Evolutionary conservation across 1,140 invertebrate species (phyloP), one percentile per base, ranked within the genome.

Genomic region (Mamestra configurata): DNA sequence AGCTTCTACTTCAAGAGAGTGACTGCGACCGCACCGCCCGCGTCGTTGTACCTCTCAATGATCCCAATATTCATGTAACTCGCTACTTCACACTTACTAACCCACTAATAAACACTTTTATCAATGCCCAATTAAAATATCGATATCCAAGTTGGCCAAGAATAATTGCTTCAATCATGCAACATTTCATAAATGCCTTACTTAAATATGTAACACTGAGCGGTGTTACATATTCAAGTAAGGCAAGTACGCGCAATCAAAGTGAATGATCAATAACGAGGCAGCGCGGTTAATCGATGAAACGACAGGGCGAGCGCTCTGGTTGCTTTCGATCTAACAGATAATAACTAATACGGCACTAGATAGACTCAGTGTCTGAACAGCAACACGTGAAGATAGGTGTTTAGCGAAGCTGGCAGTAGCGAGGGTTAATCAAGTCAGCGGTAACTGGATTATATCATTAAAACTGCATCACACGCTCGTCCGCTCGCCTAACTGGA

Each of bases 361-460:
- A 82, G 86, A 79, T 80, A 70, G 70, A 78, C 31, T 78, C 72
- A 64, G 70, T 77, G 81, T 66, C 85, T 83, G 82, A 83, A 82
- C 79, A 77, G 73, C 73, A 66, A 77, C 82, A 83, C 83, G 80
- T 83, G 84, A 90, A 88, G 86, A 91, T 90, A 88, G 88, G 88
- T 89, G 87, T 87, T 84, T 88, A 88, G 64, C 79, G 77, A 55
- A 37, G 81, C 73, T 64, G 79, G 66, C 84, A 82, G 88, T 87
- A 90, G 89, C 86, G 7, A 80, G 78, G 88, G 86, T 88, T 93
- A 93, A 94, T 92, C 84, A 88, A 93, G 86, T 92, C 87, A 89
- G 89, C 90, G 88, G 89, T 93, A 92, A 92, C 87, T 85, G 87
- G 84, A 93, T 93, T 92, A 91, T 92, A 88, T 90, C 92, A 93